A percentile compares a stretch with the other conserved stretches of the same genome.
These are phyloP conservation scores for Diplogasteroides magnus DNA, from an alignment of 1,140 invertebrate genomes.

Conservation along the genomic window DNA sequence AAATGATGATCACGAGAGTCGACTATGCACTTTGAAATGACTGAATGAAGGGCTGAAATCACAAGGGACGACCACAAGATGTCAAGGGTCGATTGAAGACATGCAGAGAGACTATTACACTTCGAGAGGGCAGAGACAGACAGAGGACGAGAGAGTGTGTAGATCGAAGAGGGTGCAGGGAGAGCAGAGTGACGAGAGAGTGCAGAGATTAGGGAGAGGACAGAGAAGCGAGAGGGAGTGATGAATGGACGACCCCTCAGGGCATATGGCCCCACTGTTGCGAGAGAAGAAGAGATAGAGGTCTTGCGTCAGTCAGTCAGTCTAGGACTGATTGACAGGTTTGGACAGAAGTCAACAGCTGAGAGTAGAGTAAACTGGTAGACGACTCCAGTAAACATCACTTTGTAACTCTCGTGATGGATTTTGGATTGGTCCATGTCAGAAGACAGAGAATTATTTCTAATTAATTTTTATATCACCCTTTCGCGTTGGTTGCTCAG, in stretches of 20 bases:
- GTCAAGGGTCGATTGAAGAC: background rate
- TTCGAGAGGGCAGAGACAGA: background rate
- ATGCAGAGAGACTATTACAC: background rate
- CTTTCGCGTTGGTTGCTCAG: no score
- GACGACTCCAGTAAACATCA: no score
- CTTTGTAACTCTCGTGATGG: no score
- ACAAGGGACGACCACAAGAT: background rate
- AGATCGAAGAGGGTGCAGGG: background rate
- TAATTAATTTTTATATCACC: no score
- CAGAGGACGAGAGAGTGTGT: background rate
- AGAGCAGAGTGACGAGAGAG: constrained; percentile 6
- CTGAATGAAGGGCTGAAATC: background rate
- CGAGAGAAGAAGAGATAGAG: background rate
- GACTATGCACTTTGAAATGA: background rate
- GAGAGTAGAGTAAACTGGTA: background rate
- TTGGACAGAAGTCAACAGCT: no score
- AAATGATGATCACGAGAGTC: no score
- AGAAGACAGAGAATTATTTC: no score
- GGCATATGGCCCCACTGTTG: background rate
- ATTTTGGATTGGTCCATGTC: no score
- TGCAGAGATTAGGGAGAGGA: background rate
- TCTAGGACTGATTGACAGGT: background rate
- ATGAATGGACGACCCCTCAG: constrained; percentile 5
- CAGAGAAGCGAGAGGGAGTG: constrained; percentile 2
- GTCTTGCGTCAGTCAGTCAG: background rate